A percentile compares a stretch with the other conserved stretches of the same genome.
Evolutionary conservation across 2,888 invertebrate genomes (phyloP).

Genomic region (Ennomos fuscantarius): DNA sequence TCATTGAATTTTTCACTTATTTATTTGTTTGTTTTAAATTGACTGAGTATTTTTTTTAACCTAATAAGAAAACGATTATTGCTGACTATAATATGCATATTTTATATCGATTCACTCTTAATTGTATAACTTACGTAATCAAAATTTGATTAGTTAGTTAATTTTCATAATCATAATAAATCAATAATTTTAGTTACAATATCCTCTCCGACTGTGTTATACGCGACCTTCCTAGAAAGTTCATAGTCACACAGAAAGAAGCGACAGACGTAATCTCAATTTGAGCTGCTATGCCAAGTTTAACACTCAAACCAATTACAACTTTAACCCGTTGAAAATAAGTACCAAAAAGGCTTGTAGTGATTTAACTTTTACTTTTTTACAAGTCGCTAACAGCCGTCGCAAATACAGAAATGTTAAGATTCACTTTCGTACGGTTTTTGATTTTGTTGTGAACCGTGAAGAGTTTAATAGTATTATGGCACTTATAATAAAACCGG

Average conservation of each 20-base stretch:
- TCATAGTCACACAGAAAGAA: conserved; percentile 50
- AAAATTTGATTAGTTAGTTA: not conserved
- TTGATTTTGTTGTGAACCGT: conserved; percentile 6
- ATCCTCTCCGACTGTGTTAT: conserved; percentile 47
- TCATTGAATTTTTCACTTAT: too few relatives aligned
- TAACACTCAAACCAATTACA: conserved; percentile 30
- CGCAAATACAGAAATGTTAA: conserved; percentile 48
- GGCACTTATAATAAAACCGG: not conserved
- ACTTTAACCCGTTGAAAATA: conserved; percentile 45
- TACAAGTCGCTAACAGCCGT: conserved; percentile 46
- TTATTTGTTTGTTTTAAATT: too few relatives aligned
- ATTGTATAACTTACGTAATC: too few relatives aligned
- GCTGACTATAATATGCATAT: too few relatives aligned
- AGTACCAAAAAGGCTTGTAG: conserved; percentile 33
- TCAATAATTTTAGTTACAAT: conserved; percentile 27
- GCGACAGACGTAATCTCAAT: conserved; percentile 62
- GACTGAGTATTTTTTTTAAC: too few relatives aligned
- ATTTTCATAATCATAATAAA: conserved; percentile 26
- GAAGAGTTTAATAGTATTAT: conserved; percentile 5
- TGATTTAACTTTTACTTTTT: conserved; percentile 63
- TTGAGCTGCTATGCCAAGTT: conserved; percentile 41
- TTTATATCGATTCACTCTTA: too few relatives aligned
- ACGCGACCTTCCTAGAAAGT: conserved; percentile 78
- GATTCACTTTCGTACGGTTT: conserved; percentile 64
- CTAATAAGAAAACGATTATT: too few relatives aligned